Conservation (phyloP, 2,113 vertebrate species). For the Pithys albifrons region DNA sequence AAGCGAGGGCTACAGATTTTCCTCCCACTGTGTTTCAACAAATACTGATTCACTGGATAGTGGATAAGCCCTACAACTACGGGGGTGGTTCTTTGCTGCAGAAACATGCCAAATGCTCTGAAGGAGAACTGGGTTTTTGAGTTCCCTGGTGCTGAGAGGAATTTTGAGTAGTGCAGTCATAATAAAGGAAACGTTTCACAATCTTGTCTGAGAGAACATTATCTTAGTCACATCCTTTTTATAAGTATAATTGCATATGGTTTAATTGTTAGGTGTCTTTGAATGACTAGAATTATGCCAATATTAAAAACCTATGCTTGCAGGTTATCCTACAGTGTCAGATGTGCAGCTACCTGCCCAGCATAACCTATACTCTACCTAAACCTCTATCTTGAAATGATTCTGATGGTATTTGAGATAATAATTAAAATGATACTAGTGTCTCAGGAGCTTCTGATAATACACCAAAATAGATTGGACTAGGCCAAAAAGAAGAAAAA, state of each 20-base stretch:
- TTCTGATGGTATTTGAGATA: background rate
- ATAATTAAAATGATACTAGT: background rate
- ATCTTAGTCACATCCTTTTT: background rate
- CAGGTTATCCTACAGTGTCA: background rate
- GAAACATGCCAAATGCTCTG: background rate
- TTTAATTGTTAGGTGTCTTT: background rate
- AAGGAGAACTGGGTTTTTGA: background rate
- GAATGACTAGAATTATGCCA: background rate
- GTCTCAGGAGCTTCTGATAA: background rate
- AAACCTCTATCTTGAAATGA: background rate
- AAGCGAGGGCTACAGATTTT: background rate
- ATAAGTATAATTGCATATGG: background rate
- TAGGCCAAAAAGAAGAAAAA: background rate
- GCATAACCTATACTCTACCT: accelerated
- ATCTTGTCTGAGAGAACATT: background rate
- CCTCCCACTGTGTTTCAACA: background rate
- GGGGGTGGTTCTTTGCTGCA: background rate
- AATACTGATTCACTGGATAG: background rate
- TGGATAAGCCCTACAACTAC: background rate
- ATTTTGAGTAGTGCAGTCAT: background rate
- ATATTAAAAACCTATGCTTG: background rate
- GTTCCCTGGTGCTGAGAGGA: background rate
- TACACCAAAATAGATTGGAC: background rate
- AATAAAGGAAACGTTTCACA: background rate
- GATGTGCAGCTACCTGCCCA: background rate